phyloP scores from a whole-genome alignment of 2,113 vertebrate genomes.

The Brachyhypopomus gauderio region DNA sequence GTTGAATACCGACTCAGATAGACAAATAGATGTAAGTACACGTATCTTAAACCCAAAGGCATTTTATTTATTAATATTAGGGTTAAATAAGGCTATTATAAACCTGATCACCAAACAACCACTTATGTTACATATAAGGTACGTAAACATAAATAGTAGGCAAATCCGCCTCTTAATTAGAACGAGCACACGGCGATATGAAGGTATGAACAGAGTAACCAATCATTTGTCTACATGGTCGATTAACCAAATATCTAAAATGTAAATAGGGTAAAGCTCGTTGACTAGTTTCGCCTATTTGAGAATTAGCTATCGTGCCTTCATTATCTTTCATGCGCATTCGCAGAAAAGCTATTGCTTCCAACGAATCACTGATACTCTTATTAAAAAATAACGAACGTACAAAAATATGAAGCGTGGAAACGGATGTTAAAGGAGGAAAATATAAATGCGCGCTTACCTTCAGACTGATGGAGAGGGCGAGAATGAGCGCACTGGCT shows the following conservation, averaged over 20 bases:
- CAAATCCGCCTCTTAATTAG: neutral
- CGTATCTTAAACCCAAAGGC: too few relatives aligned
- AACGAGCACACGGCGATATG: neutral
- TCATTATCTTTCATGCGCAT: conserved; percentile 29
- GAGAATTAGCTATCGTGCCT: conserved; percentile 7
- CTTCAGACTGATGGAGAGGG: conserved; percentile 47
- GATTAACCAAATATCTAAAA: neutral
- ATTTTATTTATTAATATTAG: too few relatives aligned
- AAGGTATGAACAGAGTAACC: neutral
- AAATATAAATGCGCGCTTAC: conserved; percentile 48
- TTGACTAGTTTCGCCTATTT: conserved; percentile 37
- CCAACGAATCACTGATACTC: neutral
- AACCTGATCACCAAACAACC: too few relatives aligned
- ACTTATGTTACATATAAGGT: too few relatives aligned
- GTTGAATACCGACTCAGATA: conserved; percentile 38
- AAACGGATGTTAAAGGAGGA: neutral
- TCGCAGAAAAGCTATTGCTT: conserved; percentile 13
- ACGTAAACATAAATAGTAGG: too few relatives aligned
- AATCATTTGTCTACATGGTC: too few relatives aligned
- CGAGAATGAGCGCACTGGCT: conserved; percentile 43
- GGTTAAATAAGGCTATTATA: too few relatives aligned
- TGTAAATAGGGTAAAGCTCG: conserved; percentile 1
- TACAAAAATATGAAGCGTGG: neutral
- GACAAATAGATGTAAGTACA: neutral
- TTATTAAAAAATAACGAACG: neutral